These are phyloP conservation scores for Heterotilapia buettikoferi DNA, from an alignment of 2,113 vertebrate genomes.

Conservation along the genomic window DNA sequence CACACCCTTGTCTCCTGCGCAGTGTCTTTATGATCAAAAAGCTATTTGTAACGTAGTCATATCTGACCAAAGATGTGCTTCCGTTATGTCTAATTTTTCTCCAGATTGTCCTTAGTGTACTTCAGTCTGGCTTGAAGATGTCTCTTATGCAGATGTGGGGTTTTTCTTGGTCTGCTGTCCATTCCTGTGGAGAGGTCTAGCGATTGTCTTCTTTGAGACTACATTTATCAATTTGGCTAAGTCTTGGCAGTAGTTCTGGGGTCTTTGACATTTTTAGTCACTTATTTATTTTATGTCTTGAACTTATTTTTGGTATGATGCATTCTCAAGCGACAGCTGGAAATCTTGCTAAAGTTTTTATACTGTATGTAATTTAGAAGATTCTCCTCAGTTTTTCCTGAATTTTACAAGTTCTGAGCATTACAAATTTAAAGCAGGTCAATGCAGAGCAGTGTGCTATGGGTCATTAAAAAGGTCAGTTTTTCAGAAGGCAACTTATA, in stretches of 20 bases:
- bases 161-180: not conserved
- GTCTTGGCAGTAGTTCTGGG: not conserved
- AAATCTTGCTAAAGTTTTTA: not conserved
- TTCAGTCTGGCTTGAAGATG: not conserved
- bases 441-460: not conserved
- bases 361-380: not conserved
- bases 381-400: not conserved
- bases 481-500: not conserved
- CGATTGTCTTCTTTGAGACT: not conserved
- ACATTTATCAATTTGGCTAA: not conserved
- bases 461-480: not conserved
- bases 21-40: not conserved
- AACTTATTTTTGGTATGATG: not conserved
- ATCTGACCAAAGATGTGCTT: not conserved
- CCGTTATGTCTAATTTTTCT: not conserved
- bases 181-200: not conserved
- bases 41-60: accelerated
- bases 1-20: not conserved
- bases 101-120: not conserved
- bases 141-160: accelerated
- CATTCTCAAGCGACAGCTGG: accelerated
- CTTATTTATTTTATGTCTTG: not conserved
- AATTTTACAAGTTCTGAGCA: not conserved
- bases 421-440: not conserved
- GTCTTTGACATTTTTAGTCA: not conserved